Conservation (phyloP, 2,113 vertebrate genomes). For the Rhinolophus sinicus region DNA sequence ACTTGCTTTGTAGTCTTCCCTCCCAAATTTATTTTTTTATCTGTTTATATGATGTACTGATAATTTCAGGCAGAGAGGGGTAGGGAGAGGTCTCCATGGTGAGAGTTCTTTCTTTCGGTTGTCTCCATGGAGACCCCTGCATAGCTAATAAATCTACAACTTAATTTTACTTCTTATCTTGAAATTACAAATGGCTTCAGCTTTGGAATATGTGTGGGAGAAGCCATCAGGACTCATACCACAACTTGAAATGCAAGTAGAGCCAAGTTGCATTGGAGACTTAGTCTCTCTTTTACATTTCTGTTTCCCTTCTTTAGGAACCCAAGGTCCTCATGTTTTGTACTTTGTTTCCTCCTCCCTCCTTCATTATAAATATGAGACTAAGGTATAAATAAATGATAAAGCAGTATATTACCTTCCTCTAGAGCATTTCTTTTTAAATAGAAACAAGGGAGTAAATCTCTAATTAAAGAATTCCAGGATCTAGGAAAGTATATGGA, state of each 20-base stretch:
- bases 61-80: constrained; percentile 44
- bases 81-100: constrained; percentile 45
- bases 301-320: constrained; percentile 45
- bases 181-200: constrained; percentile 52
- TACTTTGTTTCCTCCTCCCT: not conserved
- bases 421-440: not conserved
- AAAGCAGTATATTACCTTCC: constrained; percentile 35
- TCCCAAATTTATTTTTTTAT: constrained; percentile 28
- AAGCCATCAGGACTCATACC: not conserved
- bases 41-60: constrained; percentile 46
- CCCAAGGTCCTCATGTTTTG: not conserved
- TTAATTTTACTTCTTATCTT: constrained; percentile 69
- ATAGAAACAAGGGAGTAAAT: constrained; percentile 43
- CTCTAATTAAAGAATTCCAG: constrained; percentile 37
- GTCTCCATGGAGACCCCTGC: constrained; percentile 56
- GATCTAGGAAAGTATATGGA: not conserved
- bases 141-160: constrained; percentile 64
- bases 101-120: constrained; percentile 59
- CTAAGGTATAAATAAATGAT: constrained; percentile 57
- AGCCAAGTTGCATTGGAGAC: constrained; percentile 28
- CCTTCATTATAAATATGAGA: constrained; percentile 35
- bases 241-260: constrained; percentile 32
- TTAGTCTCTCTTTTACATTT: not conserved
- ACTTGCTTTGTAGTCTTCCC: constrained; percentile 15
- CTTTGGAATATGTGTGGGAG: constrained; percentile 35